Conservation (phyloP, 2,888 invertebrate genomes). For the Eilema caniola region DNA sequence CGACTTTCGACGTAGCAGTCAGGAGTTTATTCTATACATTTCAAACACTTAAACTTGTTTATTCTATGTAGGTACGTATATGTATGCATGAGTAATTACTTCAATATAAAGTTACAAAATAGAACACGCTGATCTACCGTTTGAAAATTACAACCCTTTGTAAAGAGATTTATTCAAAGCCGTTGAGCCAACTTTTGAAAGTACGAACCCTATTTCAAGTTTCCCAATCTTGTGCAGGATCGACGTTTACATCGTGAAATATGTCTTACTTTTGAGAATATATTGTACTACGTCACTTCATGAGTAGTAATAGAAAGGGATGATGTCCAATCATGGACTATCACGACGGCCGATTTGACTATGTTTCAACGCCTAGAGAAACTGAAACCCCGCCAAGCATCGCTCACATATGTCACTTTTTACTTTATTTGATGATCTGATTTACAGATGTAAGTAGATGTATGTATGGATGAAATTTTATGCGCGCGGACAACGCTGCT, state of each 20-base stretch:
- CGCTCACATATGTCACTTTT: too few species aligned
- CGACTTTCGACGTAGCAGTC: too few species aligned
- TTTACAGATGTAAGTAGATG: too few species aligned
- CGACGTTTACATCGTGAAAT: conserved; percentile 19
- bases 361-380: neutral
- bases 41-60: too few species aligned
- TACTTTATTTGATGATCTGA: too few species aligned
- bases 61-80: too few species aligned
- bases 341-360: neutral
- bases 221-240: conserved; percentile 29
- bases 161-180: conserved; percentile 60
- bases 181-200: conserved; percentile 43
- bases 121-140: conserved; percentile 35
- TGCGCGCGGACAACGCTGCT: too few species aligned
- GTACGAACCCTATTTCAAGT: conserved; percentile 42
- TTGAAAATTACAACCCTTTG: conserved; percentile 50
- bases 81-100: conserved; percentile 24
- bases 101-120: conserved; percentile 28
- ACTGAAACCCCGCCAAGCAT: too few species aligned
- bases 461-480: too few species aligned
- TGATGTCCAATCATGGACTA: neutral
- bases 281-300: conserved; percentile 5
- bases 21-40: too few species aligned
- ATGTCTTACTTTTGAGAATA: conserved; percentile 19
- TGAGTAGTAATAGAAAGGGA: neutral